phyloP scores from a whole-genome alignment of 1,140 invertebrate species.

The Steinernema feltiae region DNA sequence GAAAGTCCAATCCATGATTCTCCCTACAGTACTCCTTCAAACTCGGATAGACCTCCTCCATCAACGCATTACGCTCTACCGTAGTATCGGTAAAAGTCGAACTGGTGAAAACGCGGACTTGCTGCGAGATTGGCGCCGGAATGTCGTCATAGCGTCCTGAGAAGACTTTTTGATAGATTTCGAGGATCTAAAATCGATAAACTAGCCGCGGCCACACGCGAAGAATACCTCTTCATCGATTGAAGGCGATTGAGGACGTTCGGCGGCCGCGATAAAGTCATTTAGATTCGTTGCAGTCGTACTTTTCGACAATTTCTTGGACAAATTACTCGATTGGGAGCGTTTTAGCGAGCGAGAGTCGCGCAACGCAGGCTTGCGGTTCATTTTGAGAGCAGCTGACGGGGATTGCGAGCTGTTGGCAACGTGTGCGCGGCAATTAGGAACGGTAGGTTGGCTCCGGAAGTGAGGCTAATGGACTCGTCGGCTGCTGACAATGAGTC shows the following conservation, averaged over 20 bases:
- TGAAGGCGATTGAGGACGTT: not conserved
- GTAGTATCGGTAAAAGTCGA: constrained; percentile 97
- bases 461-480: not conserved
- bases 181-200: constrained; percentile 27
- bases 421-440: not conserved
- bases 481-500: too few relatives aligned
- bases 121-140: constrained; percentile 90
- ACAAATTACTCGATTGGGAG: not conserved
- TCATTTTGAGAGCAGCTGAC: not conserved
- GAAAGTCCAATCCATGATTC: constrained; percentile 95
- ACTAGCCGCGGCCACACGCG: not conserved
- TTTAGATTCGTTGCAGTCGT: not conserved
- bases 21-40: constrained; percentile 94
- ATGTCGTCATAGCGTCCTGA: constrained; percentile 77
- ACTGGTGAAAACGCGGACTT: constrained; percentile 94
- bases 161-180: constrained; percentile 75
- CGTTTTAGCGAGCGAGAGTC: not conserved
- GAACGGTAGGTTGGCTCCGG: not conserved
- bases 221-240: constrained; percentile 12
- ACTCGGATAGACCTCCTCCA: constrained; percentile 94
- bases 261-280: not conserved
- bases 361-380: not conserved
- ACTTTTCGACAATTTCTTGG: not conserved
- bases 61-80: constrained; percentile 90
- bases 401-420: not conserved